Evolutionary conservation across 1,140 invertebrate genomes (phyloP).

Genomic region (Hycleus cichorii): DNA sequence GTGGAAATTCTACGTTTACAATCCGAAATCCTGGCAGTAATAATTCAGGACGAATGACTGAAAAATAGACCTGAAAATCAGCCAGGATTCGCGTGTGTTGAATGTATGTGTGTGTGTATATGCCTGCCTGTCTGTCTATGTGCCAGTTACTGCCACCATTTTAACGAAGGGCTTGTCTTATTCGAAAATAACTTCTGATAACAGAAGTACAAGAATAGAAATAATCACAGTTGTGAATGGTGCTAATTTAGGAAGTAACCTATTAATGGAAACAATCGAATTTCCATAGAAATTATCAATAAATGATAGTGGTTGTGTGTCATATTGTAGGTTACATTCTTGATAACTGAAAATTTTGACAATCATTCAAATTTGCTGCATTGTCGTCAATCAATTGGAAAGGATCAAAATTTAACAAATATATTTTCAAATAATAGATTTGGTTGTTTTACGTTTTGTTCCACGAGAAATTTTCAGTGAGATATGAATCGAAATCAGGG

Average conservation of each 20-base stretch:
- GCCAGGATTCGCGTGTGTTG: background rate
- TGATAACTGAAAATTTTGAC: background rate
- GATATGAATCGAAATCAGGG: conserved; percentile 37
- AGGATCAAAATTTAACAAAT: background rate
- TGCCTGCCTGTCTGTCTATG: background rate
- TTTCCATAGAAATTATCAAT: background rate
- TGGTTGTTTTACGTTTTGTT: too few relatives aligned
- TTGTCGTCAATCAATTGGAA: background rate
- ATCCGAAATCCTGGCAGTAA: background rate
- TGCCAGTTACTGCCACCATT: conserved; percentile 16
- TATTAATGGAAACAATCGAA: too few relatives aligned
- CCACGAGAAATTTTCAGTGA: background rate
- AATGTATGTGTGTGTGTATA: background rate
- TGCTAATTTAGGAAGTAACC: too few relatives aligned
- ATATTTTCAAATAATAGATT: too few relatives aligned
- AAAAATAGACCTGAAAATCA: conserved; percentile 7
- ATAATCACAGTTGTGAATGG: too few relatives aligned
- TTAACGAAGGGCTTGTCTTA: conserved; percentile 14
- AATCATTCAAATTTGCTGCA: background rate
- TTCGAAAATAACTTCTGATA: too few relatives aligned
- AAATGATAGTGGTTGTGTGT: background rate
- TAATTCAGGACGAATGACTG: conserved; percentile 9
- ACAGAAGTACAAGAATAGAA: too few relatives aligned
- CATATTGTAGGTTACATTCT: background rate
- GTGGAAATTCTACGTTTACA: background rate